These are phyloP conservation scores for Hemibagrus wyckioides DNA, from an alignment of 2,113 vertebrate species.

Conservation along the genomic window DNA sequence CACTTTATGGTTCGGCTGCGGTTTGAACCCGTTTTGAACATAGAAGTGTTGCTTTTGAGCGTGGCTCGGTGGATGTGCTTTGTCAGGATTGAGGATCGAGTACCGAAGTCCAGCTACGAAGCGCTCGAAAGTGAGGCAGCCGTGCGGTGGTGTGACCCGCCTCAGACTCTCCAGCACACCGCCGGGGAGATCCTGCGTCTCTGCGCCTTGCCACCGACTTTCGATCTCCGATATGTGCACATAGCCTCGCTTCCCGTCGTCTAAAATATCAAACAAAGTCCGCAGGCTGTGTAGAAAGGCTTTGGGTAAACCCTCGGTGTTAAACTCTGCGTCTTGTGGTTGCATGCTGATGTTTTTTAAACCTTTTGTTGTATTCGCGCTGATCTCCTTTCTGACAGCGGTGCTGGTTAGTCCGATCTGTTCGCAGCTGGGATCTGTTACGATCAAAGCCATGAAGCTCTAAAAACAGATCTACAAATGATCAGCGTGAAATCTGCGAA, in stretches of 20 bases:
- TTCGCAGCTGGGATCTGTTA: conserved; percentile 62
- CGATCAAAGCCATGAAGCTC: conserved; percentile 71
- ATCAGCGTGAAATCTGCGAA: not conserved
- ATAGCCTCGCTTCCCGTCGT: conserved; percentile 83
- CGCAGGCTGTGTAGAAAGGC: conserved; percentile 90
- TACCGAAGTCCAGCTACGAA: conserved; percentile 87
- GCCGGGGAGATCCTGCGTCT: conserved; percentile 81
- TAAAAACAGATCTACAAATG: not conserved
- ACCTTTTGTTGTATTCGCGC: conserved; percentile 33
- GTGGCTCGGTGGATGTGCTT: not conserved
- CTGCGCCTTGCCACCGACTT: conserved; percentile 88
- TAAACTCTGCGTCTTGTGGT: conserved; percentile 65
- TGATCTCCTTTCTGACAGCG: conserved; percentile 54
- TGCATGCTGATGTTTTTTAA: conserved; percentile 60
- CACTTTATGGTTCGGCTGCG: conserved; percentile 67
- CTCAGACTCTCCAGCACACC: conserved; percentile 85
- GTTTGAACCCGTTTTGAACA: conserved; percentile 59
- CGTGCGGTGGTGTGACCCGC: conserved; percentile 82
- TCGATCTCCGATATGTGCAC: conserved; percentile 94
- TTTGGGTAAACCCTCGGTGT: conserved; percentile 81
- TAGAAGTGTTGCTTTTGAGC: conserved; percentile 42
- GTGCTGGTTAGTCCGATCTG: conserved; percentile 59
- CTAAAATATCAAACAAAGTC: conserved; percentile 92
- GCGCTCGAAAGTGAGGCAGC: conserved; percentile 90
- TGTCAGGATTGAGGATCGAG: conserved; percentile 78